A percentile compares a stretch with the other conserved stretches of the same genome.
Conservation (phyloP, 92 coral and sea anemone species). For the Desmophyllum pertusum region DNA sequence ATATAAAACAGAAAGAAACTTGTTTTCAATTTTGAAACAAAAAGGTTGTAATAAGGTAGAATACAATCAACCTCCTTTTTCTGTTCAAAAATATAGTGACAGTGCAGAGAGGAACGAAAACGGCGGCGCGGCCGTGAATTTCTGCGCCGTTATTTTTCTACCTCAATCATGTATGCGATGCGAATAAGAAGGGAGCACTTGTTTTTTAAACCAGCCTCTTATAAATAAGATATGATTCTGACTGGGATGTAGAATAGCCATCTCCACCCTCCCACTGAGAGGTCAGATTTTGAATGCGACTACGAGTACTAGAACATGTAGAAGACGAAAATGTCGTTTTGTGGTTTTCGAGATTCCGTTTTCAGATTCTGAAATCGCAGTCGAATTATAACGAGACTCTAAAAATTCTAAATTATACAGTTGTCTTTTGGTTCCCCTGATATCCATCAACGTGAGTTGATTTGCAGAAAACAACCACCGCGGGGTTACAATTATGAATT, state of each 20-base stretch:
- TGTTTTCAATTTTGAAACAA: background rate
- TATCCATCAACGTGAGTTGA: background rate
- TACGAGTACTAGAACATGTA: background rate
- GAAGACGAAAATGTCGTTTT: background rate
- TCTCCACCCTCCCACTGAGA: background rate
- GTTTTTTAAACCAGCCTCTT: background rate
- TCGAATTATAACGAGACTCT: background rate
- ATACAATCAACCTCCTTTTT: background rate
- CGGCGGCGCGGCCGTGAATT: too few relatives aligned
- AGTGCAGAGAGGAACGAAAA: background rate
- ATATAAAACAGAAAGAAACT: background rate
- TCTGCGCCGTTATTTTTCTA: background rate
- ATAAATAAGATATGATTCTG: background rate
- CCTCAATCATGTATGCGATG: background rate
- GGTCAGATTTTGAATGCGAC: background rate
- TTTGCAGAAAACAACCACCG: background rate
- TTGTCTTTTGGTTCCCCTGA: background rate
- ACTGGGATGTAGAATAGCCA: background rate
- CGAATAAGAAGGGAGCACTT: background rate
- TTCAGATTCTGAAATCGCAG: background rate
- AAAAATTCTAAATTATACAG: background rate
- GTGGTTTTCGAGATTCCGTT: background rate
- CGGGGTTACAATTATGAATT: background rate
- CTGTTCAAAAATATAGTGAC: background rate
- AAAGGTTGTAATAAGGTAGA: too few relatives aligned